Evolutionary conservation across 1,140 invertebrate species (phyloP).

Genomic region (Drosophila arawakana): DNA sequence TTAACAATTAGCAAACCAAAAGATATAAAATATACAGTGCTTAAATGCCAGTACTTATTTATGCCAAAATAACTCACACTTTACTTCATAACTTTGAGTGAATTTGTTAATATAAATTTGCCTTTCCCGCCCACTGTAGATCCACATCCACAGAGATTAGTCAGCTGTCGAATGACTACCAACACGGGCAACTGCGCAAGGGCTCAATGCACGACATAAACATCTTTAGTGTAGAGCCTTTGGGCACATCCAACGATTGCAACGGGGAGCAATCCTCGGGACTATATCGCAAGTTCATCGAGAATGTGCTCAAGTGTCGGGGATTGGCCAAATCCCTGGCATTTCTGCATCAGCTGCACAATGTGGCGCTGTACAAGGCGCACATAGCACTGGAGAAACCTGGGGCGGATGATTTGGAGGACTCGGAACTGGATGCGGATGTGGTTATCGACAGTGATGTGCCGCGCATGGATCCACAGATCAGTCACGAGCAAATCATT

Average conservation of each 20-base stretch:
- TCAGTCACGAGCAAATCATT: conserved; percentile 76
- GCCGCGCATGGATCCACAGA: conserved; percentile 74
- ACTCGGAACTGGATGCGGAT: conserved; percentile 72
- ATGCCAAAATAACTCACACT: too few relatives aligned
- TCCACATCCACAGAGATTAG: conserved; percentile 80
- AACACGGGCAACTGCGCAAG: conserved; percentile 57
- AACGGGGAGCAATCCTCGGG: conserved; percentile 71
- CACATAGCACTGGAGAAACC: conserved; percentile 88
- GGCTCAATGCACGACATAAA: conserved; percentile 81
- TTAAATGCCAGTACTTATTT: too few relatives aligned
- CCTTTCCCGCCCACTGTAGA: conserved; percentile 23
- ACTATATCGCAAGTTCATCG: conserved; percentile 90
- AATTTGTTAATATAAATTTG: too few relatives aligned
- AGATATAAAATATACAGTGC: too few relatives aligned
- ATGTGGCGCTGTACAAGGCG: conserved; percentile 88
- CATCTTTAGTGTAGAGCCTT: conserved; percentile 78
- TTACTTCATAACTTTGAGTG: too few relatives aligned
- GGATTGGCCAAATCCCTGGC: conserved; percentile 91
- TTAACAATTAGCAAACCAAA: too few relatives aligned
- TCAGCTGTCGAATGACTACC: conserved; percentile 67
- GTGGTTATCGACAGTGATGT: conserved; percentile 84
- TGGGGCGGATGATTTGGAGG: conserved; percentile 66
- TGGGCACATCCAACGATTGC: conserved; percentile 67
- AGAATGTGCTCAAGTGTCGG: conserved; percentile 93
- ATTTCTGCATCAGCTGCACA: conserved; percentile 90